Evolutionary conservation across 2,888 invertebrate genomes (phyloP), one percentile per base, ranked within the genome.

Genomic region (Monopis laevigella): DNA sequence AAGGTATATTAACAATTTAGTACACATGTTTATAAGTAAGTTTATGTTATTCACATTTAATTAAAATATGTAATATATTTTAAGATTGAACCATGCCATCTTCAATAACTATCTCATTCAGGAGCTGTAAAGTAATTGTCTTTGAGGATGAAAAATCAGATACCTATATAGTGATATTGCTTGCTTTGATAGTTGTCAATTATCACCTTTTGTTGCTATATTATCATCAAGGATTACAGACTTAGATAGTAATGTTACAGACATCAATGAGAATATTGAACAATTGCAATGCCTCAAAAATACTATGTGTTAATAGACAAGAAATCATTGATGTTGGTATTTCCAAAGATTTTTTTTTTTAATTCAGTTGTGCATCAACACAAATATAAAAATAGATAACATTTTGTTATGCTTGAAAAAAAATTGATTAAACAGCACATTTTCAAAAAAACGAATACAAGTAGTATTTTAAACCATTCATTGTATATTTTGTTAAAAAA

Each of bases 341-440:
- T 29, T 29, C 29, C 11, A 29, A 29, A 29, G 11, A 29, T 7
- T 29, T 5, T 24, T 24, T 24, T 24, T 24, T 24, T 24, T 7
- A 7, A 29, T 5, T 29, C 5, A 7, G 11, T 7, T 29, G 11
- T 11, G 11, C 11, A 29, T 34, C 16, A 10, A 34, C 2, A 29
- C 30, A 35, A 35, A 26, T 19, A 34, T 41, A 13, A 17, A 32
- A 10, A 13, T 11, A 7, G 14, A 41, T 8, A 34, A 41, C 17
- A 41, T 35, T 19, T 27, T 41, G 19, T 11, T 41, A n/a, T 41
- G 41, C 19, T 26, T 41, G 12, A 21, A 35, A 16, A 41, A 42
- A 38, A 38, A 38, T 21, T 38, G 30, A 21, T 38, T 42, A 29
- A 29, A 42, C 17, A 38, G 14, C 16, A 2, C 29, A 29, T 42